Percentiles rank a stretch among this genome's conserved stretches.
Evolutionary conservation across 1,140 invertebrate species (phyloP).

Genomic region (Oncopeltus fasciatus): DNA sequence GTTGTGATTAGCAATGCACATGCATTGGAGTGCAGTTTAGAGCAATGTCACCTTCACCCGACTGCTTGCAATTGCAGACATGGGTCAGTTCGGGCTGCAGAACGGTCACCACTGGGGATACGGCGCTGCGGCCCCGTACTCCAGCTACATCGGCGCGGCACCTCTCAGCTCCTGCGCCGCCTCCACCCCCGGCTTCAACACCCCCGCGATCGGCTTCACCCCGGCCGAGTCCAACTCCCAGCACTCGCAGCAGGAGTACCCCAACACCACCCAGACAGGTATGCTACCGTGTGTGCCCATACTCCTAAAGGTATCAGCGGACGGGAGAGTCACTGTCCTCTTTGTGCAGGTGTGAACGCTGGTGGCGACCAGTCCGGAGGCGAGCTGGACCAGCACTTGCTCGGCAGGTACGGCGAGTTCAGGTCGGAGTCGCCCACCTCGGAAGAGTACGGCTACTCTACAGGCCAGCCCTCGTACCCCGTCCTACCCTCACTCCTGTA

Average conservation of each 20-base stretch:
- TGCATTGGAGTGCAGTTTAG: too few relatives aligned
- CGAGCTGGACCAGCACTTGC: conserved; percentile 56
- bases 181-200: conserved; percentile 42
- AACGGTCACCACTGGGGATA: conserved; percentile 72
- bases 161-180: conserved; percentile 41
- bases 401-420: conserved; percentile 35
- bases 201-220: conserved; percentile 30
- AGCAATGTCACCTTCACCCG: too few relatives aligned
- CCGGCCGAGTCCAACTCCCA: conserved; percentile 41
- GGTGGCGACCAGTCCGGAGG: conserved; percentile 39
- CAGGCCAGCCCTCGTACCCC: conserved; percentile 16
- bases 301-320: conserved; percentile 26
- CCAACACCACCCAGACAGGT: conserved; percentile 40
- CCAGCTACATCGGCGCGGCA: conserved; percentile 51
- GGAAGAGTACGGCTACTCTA: conserved; percentile 4
- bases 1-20: too few relatives aligned
- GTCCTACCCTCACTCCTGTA: conserved; percentile 52
- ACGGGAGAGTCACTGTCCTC: not conserved
- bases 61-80: conserved; percentile 37
- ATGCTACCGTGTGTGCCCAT: conserved; percentile 29
- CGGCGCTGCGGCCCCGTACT: conserved; percentile 59
- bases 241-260: conserved; percentile 35
- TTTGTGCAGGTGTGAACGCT: not conserved
- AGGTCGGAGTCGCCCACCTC: conserved; percentile 30
- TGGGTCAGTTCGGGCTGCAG: conserved; percentile 61